These are phyloP conservation scores for Felis chaus DNA, from an alignment of 2,113 vertebrate species.

Conservation along the genomic window DNA sequence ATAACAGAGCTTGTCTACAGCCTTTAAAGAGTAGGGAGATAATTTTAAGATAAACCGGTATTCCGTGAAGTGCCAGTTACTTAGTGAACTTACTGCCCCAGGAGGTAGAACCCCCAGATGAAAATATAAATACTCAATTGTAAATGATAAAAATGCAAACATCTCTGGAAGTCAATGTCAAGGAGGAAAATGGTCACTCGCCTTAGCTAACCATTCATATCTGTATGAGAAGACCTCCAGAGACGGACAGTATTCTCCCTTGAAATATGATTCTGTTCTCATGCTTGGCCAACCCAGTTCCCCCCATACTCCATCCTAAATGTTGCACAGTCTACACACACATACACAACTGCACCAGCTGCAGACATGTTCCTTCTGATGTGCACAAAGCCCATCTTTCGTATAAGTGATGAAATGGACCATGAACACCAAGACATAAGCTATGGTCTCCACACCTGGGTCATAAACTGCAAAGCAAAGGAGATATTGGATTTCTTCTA, in stretches of 20 bases:
- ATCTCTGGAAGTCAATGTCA: neutral
- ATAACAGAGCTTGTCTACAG: neutral
- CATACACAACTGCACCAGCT: neutral
- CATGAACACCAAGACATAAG: neutral
- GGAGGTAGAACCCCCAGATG: neutral
- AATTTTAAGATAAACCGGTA: neutral
- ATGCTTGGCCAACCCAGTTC: neutral
- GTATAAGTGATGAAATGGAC: neutral
- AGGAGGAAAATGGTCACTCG: neutral
- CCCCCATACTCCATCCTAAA: neutral
- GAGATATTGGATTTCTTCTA: neutral
- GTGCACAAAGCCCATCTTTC: neutral
- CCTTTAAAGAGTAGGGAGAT: neutral
- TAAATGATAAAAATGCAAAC: neutral
- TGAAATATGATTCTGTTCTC: neutral
- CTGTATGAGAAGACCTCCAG: neutral
- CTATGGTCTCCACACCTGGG: neutral
- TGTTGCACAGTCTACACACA: neutral
- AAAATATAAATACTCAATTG: neutral
- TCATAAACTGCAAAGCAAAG: neutral
- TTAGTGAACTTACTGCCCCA: neutral
- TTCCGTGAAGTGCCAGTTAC: neutral
- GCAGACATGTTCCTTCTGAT: neutral
- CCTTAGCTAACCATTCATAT: neutral
- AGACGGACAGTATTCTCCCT: neutral